Evolutionary conservation across 2,797 vertebrate species (phyloP), one percentile per base, ranked within the genome.

Genomic region (Chromis chromis): DNA sequence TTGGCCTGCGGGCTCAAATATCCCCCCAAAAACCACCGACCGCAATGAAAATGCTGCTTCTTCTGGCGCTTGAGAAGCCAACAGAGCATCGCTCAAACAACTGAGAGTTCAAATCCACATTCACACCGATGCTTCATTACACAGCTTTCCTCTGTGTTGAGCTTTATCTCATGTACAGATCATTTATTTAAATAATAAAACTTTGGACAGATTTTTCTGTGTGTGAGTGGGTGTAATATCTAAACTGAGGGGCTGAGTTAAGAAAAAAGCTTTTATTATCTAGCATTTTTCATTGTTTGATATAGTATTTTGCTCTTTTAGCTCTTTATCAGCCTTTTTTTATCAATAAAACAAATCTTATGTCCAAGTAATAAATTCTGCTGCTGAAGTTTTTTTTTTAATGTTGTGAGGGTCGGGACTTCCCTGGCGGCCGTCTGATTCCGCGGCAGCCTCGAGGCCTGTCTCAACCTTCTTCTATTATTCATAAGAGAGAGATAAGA

Each of bases 401-500:
- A 33, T 58, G 3, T 25, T 31, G 25, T 53, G 33, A 21, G 22
- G 48, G 33, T 53, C 39, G 1, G 36, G 49, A 48, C 31, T 54
- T 75, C 54, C 33, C 56, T 24, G 19, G 6, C 6, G 21, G 60
- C n/a, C 24, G 2, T 19, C 33, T 39, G 65, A 55, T 24, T 58
- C 39, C 16, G 7, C 16, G 0, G 52, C 4, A 17, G 48, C 76
- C 50, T 65, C 10, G 0, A 39, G 61, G 49, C 61, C 48, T 12
- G 17, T 52, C 48, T 49, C 70, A 60, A 65, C 71, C 73, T 76
- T 50, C 66, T 78, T 88, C 76, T 82, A 70, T 90, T 89, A 91
- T 88, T 87, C 83, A 90, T 88, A 59, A 33, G 62, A 65, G 49
- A 48, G 75, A 75, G 60, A 85, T 70, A 70, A 79, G 74, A 25